Percentiles rank a stretch among this genome's conserved stretches.
Evolutionary conservation across 2,113 vertebrate genomes (phyloP).

Genomic region (Cyprinodon tularosa): DNA sequence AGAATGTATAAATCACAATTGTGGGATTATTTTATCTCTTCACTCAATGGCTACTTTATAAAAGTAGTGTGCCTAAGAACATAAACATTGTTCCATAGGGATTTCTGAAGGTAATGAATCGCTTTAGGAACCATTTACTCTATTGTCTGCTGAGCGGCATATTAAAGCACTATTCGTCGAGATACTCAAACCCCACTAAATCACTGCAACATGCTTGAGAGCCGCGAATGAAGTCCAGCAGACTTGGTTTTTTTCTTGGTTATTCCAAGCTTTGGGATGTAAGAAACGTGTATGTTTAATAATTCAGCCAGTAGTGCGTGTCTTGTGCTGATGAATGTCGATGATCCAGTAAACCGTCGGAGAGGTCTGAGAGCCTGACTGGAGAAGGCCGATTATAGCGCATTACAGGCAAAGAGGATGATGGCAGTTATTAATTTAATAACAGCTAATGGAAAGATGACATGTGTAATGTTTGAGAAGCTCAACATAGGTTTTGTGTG

Average conservation of each 20-base stretch:
- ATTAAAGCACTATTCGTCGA: conserved; percentile 20
- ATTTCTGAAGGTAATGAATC: background rate
- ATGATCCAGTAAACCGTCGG: conserved; percentile 49
- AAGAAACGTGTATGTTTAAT: conserved; percentile 41
- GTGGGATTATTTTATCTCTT: background rate
- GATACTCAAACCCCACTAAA: conserved; percentile 36
- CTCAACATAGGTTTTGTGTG: background rate
- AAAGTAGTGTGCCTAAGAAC: background rate
- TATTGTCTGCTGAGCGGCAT: conserved; percentile 11
- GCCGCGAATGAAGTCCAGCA: conserved; percentile 33
- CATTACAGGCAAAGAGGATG: conserved; percentile 60
- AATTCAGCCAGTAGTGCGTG: conserved; percentile 32
- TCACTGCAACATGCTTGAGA: conserved; percentile 44
- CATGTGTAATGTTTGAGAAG: conserved; percentile 24
- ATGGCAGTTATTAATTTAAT: conserved; percentile 60
- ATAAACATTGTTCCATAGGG: background rate
- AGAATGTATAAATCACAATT: background rate
- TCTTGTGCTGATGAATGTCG: conserved; percentile 34
- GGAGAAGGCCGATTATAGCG: conserved; percentile 48
- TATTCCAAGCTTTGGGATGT: conserved; percentile 24
- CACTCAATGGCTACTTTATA: background rate
- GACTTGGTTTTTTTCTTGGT: background rate
- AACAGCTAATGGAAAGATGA: conserved; percentile 54
- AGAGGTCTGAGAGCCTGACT: conserved; percentile 45
- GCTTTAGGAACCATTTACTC: conserved; percentile 6